Base-by-base conservation (phyloP, 2,797 vertebrate species). In the Acanthis flammea region DNA sequence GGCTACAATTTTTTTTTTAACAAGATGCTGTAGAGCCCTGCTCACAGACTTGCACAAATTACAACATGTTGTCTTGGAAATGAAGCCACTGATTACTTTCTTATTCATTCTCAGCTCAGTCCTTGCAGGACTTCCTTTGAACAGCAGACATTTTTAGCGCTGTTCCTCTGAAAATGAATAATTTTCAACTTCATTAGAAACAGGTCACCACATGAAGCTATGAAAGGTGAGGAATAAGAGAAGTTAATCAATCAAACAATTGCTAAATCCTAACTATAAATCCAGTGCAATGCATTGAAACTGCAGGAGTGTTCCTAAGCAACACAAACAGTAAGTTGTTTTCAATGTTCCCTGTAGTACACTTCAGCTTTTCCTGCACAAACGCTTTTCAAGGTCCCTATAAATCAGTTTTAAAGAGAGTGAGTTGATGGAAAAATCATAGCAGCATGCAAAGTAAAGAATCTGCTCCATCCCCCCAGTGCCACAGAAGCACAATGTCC, bases 371-470 rank as follows among this genome's bases (percentile, higher is more conserved):
- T 97, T 92, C 97, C 94, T 95, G 94, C 97, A 97, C 95, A 97
- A 97, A 97, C 2, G 92, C 74, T 97, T 98, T 97, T 95, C 91
- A 96, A 96, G 93, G 95, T 95, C 89, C 86, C 92, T 94, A 95
- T 98, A 98, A 97, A 98, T 98, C 96, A 97, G 94, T 94, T 97
- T 97, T 96, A 96, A 97, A 96, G 96, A 97, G 90, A 96, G 50
- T 63, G 45, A 67, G 79, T 75, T 97, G 95, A 97, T 96, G 94
- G 87, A 96, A 97, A 97, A 96, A 94, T 97, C 92, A 94, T 83
- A 95, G 95, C 74, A 95, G 73, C 81, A 96, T 94, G 94, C 73
- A 96, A 96, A 97, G 45, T 85, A 92, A 85, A 88, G 82, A 63
- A 65, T 78, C 50, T 2, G 2, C 48, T 31, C 53, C 44, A 9